phyloP scores from a whole-genome alignment of 64 coral and sea anemone genomes.

The Montipora capricornis region DNA sequence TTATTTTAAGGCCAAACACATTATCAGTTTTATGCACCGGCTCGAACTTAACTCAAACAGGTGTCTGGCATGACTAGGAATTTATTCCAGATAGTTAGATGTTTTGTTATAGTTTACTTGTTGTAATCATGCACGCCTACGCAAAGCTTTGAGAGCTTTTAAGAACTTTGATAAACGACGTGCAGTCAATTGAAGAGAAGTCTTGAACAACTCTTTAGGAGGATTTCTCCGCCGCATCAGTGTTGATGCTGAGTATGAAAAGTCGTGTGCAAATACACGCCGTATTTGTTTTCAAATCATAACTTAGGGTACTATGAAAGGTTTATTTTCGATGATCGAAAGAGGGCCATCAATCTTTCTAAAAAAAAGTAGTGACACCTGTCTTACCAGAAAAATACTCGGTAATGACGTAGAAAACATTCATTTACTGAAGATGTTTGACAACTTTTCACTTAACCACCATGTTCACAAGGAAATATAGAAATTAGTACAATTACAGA shows the following conservation, averaged over 20 bases:
- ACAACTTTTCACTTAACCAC: too few species aligned
- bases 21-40: neutral
- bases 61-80: neutral
- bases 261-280: neutral
- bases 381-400: too few species aligned
- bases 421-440: too few species aligned
- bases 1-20: too few species aligned
- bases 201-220: neutral
- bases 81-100: neutral
- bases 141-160: neutral
- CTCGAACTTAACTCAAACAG: neutral
- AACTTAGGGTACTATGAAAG: too few species aligned
- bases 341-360: too few species aligned
- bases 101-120: neutral
- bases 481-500: too few species aligned
- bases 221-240: neutral
- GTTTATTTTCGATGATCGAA: too few species aligned
- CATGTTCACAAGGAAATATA: too few species aligned
- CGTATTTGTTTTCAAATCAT: neutral
- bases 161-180: neutral
- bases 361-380: too few species aligned
- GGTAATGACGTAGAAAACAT: too few species aligned
- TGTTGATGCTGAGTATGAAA: neutral
- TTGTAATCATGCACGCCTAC: neutral
- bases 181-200: neutral